Conservation (phyloP, 2,888 invertebrate species). For the Hirtodrosophila cameraria region DNA sequence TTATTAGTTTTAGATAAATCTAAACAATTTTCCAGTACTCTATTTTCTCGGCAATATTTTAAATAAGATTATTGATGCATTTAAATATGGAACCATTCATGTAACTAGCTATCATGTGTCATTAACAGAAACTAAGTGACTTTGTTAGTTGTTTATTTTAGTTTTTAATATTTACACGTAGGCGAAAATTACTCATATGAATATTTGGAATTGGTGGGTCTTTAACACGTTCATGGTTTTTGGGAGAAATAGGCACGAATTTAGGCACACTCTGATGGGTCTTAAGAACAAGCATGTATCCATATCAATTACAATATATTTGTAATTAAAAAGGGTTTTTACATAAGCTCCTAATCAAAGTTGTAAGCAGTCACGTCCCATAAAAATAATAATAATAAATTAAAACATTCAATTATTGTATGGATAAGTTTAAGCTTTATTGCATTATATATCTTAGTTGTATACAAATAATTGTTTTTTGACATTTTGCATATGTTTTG, state of each 20-base stretch:
- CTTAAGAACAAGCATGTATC: background rate
- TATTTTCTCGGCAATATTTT: no score
- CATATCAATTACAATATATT: background rate
- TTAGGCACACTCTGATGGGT: constrained; percentile 19
- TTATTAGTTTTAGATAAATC: no score
- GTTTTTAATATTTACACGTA: constrained; percentile 56
- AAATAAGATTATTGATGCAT: background rate
- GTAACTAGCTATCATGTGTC: background rate
- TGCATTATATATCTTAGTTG: constrained; percentile 67
- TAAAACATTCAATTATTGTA: constrained; percentile 18
- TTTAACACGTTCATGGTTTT: constrained; percentile 47
- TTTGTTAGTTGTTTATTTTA: constrained; percentile 3
- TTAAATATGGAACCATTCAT: constrained; percentile 22
- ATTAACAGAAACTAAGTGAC: constrained; percentile 4
- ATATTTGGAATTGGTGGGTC: constrained; percentile 24
- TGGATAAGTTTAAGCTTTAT: constrained; percentile 63
- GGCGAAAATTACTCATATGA: constrained; percentile 48
- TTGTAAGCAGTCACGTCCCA: constrained; percentile 18
- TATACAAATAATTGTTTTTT: constrained; percentile 48
- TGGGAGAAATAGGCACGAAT: constrained; percentile 35
- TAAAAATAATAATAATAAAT: background rate
- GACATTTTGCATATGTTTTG: constrained; percentile 32
- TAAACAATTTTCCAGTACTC: no score
- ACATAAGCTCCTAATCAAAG: constrained; percentile 13
- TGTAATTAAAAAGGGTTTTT: constrained; percentile 21